Percentiles rank a stretch among this genome's conserved stretches.
Conservation (phyloP, 2,888 invertebrate species). For the Endotricha flammealis region DNA sequence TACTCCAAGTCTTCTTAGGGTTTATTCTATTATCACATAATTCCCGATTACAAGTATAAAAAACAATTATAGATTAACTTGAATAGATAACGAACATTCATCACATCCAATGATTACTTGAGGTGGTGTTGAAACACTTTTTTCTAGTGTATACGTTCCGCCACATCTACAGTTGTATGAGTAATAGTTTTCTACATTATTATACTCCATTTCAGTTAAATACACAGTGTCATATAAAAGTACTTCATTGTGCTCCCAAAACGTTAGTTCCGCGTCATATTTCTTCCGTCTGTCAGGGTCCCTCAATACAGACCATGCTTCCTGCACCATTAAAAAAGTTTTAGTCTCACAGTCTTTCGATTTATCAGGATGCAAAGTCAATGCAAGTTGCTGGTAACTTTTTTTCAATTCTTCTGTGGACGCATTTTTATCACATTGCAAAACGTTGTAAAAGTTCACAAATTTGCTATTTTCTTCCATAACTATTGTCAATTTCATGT, state of each 20-base stretch:
- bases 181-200: constrained; percentile 45
- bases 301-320: constrained; percentile 84
- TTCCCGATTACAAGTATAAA: no score
- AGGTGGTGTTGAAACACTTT: constrained; percentile 23
- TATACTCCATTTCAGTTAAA: constrained; percentile 63
- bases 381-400: constrained; percentile 78
- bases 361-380: constrained; percentile 82
- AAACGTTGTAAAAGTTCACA: constrained; percentile 73
- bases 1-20: no score
- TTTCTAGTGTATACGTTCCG: constrained; percentile 72
- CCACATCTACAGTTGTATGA: constrained; percentile 85
- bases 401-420: constrained; percentile 78
- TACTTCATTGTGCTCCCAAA: constrained; percentile 76
- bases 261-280: constrained; percentile 81
- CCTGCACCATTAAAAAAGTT: constrained; percentile 70
- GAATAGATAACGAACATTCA: constrained; percentile 85
- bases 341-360: constrained; percentile 29
- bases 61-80: constrained; percentile 63
- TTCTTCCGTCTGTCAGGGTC: constrained; percentile 78
- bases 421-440: constrained; percentile 74
- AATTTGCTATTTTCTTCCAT: constrained; percentile 26
- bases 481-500: no score
- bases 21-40: no score
- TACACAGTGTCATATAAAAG: constrained; percentile 80
- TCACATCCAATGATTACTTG: constrained; percentile 80